Evolutionary conservation across 2,888 invertebrate genomes (phyloP), one percentile per base, ranked within the genome.

Genomic region (Lycia hirtaria): DNA sequence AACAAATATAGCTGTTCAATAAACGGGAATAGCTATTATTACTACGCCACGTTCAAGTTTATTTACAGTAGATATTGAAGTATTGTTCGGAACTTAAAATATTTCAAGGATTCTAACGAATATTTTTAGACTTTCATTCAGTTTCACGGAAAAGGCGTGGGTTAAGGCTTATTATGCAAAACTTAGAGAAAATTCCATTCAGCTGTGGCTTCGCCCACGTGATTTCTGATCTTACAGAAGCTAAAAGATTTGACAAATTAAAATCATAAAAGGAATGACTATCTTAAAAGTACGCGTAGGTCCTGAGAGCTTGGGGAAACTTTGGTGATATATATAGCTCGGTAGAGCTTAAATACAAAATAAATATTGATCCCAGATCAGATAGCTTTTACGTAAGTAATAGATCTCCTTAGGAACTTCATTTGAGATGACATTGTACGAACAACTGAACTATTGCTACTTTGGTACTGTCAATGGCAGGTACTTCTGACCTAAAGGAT

Each of bases 1-100:
- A 49, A 38, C 41, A 37, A 47, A 51, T 40, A 38, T 35, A 50
- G 15, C 41, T 33, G 30, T 55, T 55, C 33, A 30, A 50, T 58
- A 63, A 59, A 59, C 56, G 55, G 53, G 54, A 61, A 52, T 48
- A 14, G 15, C 40, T 32, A 55, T 56, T 26, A 38, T 28, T 53
- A 58, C 35, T 15, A 45, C 30, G 14, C 5, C 20, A 40, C 45
- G 40, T 50, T 52, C 20, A 17, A 40, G 22, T 38, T 43, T 56
- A 43, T 44, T 54, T 48, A 51, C 32, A 41, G 22, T 24, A 26
- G 9, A 9, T 22, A 5, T 30, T n/a, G 4, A 4, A 30, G 4
- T 2, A 1, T 38, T 38, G 22, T 22, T 38, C 22, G n/a, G 22
- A 22, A 14, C 2, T 12, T 12, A 4, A 2, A n/a, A 38, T 38